Percentiles rank a stretch among this genome's conserved stretches.
Evolutionary conservation across 2,113 vertebrate genomes (phyloP).

Genomic region (Mungos mungo): DNA sequence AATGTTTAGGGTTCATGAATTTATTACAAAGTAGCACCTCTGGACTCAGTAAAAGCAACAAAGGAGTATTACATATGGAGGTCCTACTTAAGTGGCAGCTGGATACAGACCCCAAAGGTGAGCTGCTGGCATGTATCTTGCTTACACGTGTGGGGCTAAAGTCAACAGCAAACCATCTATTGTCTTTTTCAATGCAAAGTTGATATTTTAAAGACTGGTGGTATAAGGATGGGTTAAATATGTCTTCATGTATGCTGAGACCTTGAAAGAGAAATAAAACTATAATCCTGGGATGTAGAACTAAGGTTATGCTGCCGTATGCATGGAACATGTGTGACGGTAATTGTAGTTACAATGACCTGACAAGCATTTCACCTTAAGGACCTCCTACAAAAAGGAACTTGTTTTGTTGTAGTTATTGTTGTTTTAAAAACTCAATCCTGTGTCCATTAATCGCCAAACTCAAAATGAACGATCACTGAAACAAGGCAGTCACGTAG

Average conservation of each 20-base stretch:
- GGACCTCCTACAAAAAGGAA: background rate
- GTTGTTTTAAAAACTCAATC: background rate
- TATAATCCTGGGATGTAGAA: background rate
- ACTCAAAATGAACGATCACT: background rate
- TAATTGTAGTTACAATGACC: background rate
- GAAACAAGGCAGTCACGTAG: background rate
- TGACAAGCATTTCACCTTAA: background rate
- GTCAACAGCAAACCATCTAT: background rate
- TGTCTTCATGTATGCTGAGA: background rate
- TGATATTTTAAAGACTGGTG: background rate
- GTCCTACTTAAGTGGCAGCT: background rate
- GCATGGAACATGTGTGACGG: background rate
- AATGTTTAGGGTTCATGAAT: background rate
- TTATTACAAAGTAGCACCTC: background rate
- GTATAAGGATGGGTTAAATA: background rate
- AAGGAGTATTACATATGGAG: background rate
- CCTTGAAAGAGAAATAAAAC: background rate
- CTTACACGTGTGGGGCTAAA: background rate
- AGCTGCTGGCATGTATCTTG: background rate
- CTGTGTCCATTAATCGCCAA: background rate
- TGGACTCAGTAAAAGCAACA: constrained; percentile 20
- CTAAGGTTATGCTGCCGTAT: background rate
- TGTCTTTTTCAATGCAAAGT: background rate
- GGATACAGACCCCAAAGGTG: background rate
- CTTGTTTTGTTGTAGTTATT: background rate